Evolutionary conservation across 2,113 vertebrate genomes (phyloP).

Genomic region (Rhinolophus ferrumequinum): DNA sequence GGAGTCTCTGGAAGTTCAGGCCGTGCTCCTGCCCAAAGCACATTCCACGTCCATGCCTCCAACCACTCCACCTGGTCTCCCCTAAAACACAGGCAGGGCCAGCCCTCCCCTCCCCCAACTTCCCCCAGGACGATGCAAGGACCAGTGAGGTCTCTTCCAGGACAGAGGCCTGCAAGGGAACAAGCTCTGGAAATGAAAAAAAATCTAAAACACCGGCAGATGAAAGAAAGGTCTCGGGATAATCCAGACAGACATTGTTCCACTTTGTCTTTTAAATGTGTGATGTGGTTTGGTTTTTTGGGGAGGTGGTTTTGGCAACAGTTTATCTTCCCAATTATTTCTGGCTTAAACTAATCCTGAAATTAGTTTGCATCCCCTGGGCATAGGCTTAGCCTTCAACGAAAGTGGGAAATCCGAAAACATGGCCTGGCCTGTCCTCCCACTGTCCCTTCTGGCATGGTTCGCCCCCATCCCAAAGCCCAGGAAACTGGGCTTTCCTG

Average conservation of each 20-base stretch:
- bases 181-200: not conserved
- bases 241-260: not conserved
- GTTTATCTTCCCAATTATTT: constrained; percentile 37
- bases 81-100: not conserved
- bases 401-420: not conserved
- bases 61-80: not conserved
- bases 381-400: not conserved
- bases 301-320: not conserved
- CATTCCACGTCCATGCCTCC: fast-evolving
- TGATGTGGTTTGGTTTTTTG: not conserved
- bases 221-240: not conserved
- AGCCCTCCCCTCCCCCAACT: not conserved
- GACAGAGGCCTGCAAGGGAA: not conserved
- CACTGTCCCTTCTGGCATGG: not conserved
- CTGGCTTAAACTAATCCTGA: constrained; percentile 59
- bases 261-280: not conserved
- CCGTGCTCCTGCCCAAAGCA: constrained; percentile 87
- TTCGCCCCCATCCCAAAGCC: not conserved
- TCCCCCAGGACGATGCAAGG: not conserved
- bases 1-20: constrained; percentile 88
- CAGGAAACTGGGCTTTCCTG: not conserved
- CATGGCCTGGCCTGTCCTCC: not conserved
- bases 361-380: constrained; percentile 8
- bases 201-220: too few species aligned
- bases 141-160: not conserved